Conservation (phyloP, 2,113 vertebrate genomes). For the Raja brachyura region DNA sequence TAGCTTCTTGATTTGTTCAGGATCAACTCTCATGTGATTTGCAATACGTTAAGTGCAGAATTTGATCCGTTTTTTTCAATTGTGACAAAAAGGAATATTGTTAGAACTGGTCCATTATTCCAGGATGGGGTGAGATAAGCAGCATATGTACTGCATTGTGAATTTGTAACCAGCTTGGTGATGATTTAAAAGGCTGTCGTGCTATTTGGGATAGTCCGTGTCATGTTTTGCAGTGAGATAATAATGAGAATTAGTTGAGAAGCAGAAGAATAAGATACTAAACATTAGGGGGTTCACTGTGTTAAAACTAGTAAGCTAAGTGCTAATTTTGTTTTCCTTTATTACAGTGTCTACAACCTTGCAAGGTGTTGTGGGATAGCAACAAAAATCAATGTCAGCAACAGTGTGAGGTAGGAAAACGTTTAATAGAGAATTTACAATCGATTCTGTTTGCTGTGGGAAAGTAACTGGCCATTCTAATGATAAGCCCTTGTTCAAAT, state of each 20-base stretch:
- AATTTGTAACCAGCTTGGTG: not conserved
- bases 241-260: not conserved
- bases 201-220: not conserved
- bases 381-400: slow-evolving; percentile 19
- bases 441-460: not conserved
- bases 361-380: not conserved
- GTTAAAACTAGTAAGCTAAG: not conserved
- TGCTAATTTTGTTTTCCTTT: not conserved
- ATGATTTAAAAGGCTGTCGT: not conserved
- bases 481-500: not conserved
- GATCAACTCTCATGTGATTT: not conserved
- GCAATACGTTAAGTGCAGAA: not conserved
- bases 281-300: not conserved
- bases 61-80: not conserved
- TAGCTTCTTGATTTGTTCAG: not conserved
- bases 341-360: slow-evolving; percentile 38
- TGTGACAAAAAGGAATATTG: not conserved
- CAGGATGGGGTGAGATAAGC: too few species aligned
- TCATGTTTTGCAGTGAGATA: not conserved
- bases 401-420: slow-evolving; percentile 32
- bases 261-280: not conserved
- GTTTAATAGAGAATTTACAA: not conserved
- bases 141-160: not conserved
- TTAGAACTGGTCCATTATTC: not conserved
- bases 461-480: not conserved